These are phyloP conservation scores for Meriones unguiculatus DNA, from an alignment of 2,113 vertebrate species.

Conservation along the genomic window DNA sequence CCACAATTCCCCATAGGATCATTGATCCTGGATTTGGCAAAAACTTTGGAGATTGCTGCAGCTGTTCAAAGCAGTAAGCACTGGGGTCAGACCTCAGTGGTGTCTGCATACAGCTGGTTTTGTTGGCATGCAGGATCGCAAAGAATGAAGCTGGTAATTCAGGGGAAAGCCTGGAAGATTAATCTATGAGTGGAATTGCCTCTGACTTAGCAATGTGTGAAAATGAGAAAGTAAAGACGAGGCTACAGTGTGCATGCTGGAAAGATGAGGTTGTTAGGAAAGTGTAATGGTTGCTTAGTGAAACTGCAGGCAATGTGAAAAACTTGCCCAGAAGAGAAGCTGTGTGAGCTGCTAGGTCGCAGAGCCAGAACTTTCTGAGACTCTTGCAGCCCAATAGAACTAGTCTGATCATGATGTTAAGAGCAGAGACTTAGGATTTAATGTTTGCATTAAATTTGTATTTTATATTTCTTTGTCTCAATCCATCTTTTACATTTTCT, in stretches of 20 bases:
- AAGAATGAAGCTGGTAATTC: not conserved
- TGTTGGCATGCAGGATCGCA: too few relatives aligned
- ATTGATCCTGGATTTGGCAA: not conserved
- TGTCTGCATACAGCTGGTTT: not conserved
- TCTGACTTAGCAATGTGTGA: not conserved
- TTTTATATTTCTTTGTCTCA: not conserved
- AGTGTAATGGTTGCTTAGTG: not conserved
- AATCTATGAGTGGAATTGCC: not conserved
- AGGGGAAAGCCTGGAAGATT: not conserved
- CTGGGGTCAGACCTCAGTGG: not conserved
- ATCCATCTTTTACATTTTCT: not conserved
- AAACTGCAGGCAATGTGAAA: not conserved
- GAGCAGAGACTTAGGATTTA: not conserved
- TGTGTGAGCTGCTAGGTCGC: not conserved
- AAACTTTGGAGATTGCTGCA: not conserved
- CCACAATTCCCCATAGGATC: not conserved
- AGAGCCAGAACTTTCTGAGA: not conserved
- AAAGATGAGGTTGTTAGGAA: not conserved
- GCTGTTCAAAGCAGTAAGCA: not conserved
- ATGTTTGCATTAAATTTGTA: not conserved
- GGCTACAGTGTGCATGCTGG: too few relatives aligned
- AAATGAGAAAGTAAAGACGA: not conserved
- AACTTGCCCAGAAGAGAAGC: not conserved
- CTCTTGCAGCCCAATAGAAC: rapidly evolving
- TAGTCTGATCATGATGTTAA: too few relatives aligned